Evolutionary conservation across 2,113 vertebrate species (phyloP).

Genomic region (Paedocypris sp.): DNA sequence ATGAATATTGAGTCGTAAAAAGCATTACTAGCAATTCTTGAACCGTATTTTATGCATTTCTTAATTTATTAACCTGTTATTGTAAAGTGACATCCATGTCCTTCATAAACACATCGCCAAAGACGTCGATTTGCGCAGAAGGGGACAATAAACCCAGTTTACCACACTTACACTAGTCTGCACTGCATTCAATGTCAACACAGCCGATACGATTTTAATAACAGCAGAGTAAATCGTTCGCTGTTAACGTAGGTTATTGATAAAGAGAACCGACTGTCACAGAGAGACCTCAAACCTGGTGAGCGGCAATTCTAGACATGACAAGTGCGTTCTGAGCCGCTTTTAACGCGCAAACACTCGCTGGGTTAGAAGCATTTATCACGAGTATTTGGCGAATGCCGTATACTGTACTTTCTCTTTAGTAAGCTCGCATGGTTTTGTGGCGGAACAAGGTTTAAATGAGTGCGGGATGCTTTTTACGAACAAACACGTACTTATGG

Average conservation of each 20-base stretch:
- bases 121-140: too few species aligned
- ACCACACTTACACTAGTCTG: too few species aligned
- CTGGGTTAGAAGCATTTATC: neutral
- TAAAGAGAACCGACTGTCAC: neutral
- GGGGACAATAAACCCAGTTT: too few species aligned
- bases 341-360: neutral
- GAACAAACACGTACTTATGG: slow-evolving; percentile 31
- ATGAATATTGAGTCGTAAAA: too few species aligned
- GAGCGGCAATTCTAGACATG: neutral
- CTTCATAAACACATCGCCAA: too few species aligned
- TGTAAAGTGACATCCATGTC: too few species aligned
- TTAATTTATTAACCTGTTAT: too few species aligned
- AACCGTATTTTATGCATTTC: too few species aligned
- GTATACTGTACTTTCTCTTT: neutral
- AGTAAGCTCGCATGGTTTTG: neutral
- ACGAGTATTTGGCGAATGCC: too few species aligned
- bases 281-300: neutral
- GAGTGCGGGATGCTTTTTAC: slow-evolving; percentile 11
- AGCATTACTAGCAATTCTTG: too few species aligned
- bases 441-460: neutral
- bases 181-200: too few species aligned
- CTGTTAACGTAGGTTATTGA: neutral
- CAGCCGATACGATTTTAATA: too few species aligned
- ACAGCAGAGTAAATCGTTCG: neutral
- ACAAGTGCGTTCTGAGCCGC: neutral